phyloP scores from a whole-genome alignment of 2,797 vertebrate species.

The Chanos chanos region DNA sequence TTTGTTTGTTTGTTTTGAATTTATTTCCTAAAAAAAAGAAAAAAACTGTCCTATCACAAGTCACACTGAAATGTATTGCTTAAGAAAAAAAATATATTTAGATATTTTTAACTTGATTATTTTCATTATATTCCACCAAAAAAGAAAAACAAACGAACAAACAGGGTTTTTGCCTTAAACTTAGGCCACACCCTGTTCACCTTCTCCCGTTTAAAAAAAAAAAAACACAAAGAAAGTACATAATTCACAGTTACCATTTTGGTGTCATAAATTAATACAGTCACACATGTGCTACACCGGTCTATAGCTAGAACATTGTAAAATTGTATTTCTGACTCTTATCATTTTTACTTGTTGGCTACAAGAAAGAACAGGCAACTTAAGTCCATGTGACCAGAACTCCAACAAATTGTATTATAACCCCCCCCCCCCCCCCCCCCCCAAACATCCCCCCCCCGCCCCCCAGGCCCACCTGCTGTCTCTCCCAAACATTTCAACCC shows the following conservation, averaged over 20 bases:
- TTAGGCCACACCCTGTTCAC: conserved; percentile 58
- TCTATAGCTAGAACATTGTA: conserved; percentile 85
- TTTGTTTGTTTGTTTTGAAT: conserved; percentile 70
- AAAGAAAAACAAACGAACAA: conserved; percentile 63
- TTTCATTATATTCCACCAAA: conserved; percentile 76
- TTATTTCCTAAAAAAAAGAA: conserved; percentile 87
- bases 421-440: conserved; percentile 50
- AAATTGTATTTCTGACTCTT: conserved; percentile 79
- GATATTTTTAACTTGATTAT: conserved; percentile 69
- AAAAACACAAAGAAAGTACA: conserved; percentile 84
- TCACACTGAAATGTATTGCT: conserved; percentile 89
- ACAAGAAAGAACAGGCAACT: conserved; percentile 84
- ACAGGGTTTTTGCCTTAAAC: conserved; percentile 52
- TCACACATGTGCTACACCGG: conserved; percentile 86
- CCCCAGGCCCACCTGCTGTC: conserved; percentile 14
- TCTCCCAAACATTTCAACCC: conserved; percentile 15
- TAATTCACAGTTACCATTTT: conserved; percentile 88
- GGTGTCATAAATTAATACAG: conserved; percentile 88
- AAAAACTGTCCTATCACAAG: conserved; percentile 84
- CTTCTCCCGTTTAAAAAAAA: conserved; percentile 63
- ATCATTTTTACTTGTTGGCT: conserved; percentile 80
- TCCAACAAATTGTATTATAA: conserved; percentile 69
- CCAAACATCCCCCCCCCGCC: conserved; percentile 35
- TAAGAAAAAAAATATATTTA: conserved; percentile 86
- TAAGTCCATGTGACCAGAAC: conserved; percentile 76